phyloP scores from a whole-genome alignment of 2,888 invertebrate species.

The Lepidonotus clava region DNA sequence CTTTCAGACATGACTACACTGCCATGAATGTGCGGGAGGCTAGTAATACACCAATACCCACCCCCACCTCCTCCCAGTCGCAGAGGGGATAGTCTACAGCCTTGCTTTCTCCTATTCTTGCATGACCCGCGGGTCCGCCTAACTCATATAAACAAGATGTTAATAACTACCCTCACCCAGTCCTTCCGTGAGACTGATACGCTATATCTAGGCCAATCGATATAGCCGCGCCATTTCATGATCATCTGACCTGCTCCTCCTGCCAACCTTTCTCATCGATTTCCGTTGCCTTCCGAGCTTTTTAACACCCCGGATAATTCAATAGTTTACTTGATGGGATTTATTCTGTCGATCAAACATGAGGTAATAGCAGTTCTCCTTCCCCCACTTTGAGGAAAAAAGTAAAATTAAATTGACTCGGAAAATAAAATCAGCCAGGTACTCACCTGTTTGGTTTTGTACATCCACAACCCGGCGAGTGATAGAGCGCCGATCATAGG shows the following conservation, averaged over 20 bases:
- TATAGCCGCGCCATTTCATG: neutral
- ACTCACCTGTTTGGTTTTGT: conserved; percentile 56
- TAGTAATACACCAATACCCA: neutral
- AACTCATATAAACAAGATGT: no score
- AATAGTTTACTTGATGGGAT: no score
- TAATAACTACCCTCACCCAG: conserved; percentile 4
- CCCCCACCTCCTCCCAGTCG: neutral
- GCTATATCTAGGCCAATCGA: conserved; percentile 18
- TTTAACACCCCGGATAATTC: no score
- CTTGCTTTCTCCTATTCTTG: no score
- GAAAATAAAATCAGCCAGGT: conserved; percentile 8
- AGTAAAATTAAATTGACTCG: no score
- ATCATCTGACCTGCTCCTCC: neutral
- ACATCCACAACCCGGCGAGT: conserved; percentile 56
- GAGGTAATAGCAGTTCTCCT: no score
- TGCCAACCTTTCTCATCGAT: neutral
- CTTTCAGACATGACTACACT: no score
- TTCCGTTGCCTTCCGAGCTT: no score
- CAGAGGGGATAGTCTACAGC: neutral
- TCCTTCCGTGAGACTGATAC: neutral
- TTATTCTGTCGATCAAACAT: no score
- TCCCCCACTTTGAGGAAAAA: no score
- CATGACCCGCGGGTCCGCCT: no score
- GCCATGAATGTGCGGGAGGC: no score
- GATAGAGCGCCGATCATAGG: conserved; percentile 54